phyloP scores from a whole-genome alignment of 2,888 invertebrate species.

The Cylindroiulus punctatus region DNA sequence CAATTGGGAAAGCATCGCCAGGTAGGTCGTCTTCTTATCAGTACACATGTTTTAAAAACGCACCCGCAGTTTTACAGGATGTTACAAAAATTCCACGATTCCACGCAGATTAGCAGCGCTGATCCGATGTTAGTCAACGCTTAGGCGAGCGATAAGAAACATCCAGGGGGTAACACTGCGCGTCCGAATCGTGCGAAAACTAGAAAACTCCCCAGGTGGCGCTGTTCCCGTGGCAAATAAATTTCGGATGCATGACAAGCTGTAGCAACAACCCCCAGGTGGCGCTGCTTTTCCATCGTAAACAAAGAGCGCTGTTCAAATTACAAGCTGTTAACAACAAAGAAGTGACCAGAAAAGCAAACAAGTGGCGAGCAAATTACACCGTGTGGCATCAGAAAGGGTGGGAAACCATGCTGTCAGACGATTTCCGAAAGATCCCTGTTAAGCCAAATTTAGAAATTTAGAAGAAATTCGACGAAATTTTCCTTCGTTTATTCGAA shows the following conservation, averaged over 20 bases:
- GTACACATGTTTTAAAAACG: background rate
- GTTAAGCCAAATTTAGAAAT: background rate
- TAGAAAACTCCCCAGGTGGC: background rate
- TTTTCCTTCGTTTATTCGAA: too few relatives aligned
- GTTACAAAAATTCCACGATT: background rate
- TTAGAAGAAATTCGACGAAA: background rate
- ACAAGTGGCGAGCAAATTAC: background rate
- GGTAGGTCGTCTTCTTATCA: background rate
- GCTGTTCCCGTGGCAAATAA: too few relatives aligned
- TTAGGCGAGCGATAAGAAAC: background rate
- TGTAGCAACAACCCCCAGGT: too few relatives aligned
- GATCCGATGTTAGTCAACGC: background rate
- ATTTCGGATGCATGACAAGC: too few relatives aligned
- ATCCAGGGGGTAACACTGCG: too few relatives aligned
- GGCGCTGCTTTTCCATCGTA: background rate
- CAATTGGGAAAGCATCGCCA: too few relatives aligned
- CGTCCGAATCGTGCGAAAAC: background rate
- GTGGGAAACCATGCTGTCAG: background rate
- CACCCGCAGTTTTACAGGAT: background rate
- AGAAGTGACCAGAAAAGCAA: background rate
- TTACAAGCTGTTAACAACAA: background rate
- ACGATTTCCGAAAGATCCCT: background rate
- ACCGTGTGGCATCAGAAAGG: background rate
- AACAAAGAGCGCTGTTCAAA: background rate
- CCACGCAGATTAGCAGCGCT: background rate